Evolutionary conservation across 2,888 invertebrate genomes (phyloP).

Genomic region (Onthophagus sagittarius): DNA sequence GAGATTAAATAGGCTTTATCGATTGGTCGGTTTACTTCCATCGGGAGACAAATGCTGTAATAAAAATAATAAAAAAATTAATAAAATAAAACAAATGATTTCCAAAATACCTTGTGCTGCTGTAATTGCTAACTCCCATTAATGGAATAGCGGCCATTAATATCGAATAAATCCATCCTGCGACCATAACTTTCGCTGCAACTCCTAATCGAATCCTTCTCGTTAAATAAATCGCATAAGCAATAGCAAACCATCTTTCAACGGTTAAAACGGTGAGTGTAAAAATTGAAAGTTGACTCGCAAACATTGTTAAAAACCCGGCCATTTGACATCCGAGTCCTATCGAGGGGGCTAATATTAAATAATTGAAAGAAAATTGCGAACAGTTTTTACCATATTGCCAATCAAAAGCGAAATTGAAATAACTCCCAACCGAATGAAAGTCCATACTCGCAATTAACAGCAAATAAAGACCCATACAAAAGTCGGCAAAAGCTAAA

Average conservation of each 20-base stretch:
- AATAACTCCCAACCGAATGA: constrained; percentile 80
- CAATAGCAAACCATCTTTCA: constrained; percentile 81
- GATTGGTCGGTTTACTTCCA: constrained; percentile 66
- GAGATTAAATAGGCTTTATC: constrained; percentile 73
- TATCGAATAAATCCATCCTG: constrained; percentile 76
- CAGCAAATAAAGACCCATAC: constrained; percentile 80
- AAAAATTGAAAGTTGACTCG: constrained; percentile 82
- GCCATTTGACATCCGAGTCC: constrained; percentile 80
- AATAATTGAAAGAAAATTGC: neutral
- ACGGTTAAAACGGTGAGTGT: constrained; percentile 82
- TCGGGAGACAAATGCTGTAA: constrained; percentile 79
- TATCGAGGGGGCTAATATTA: constrained; percentile 21
- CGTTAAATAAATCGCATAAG: constrained; percentile 78
- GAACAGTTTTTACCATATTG: constrained; percentile 59
- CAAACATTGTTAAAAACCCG: constrained; percentile 84
- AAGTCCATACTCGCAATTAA: constrained; percentile 81
- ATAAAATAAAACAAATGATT: neutral
- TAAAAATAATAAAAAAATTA: constrained; percentile 7
- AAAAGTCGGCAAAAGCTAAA: constrained; percentile 83
- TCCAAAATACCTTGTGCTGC: constrained; percentile 68
- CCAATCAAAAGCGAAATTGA: constrained; percentile 89
- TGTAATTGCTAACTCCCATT: constrained; percentile 81
- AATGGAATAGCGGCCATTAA: constrained; percentile 76
- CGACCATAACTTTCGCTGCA: constrained; percentile 71
- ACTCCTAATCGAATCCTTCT: constrained; percentile 69